Percentiles rank a stretch among this genome's conserved stretches.
Conservation (phyloP, 2,888 invertebrate genomes). For the Dolomedes plantarius region DNA sequence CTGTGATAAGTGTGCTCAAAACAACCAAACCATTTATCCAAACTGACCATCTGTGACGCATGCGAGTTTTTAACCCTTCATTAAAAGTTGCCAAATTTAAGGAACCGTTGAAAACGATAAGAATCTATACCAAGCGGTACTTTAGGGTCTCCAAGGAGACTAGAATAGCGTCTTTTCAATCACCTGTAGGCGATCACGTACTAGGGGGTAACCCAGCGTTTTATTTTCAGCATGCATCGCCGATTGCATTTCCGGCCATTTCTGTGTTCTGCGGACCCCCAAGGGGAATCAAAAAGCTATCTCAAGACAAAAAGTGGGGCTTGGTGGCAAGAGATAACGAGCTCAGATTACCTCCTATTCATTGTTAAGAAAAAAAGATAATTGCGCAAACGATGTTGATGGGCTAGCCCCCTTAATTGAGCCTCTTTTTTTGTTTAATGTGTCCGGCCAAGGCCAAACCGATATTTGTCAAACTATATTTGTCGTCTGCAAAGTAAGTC, state of each 20-base stretch:
- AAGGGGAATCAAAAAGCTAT: not conserved
- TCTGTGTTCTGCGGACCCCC: not conserved
- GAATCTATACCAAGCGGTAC: too few species aligned
- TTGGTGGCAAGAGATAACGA: not conserved
- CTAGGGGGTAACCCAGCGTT: not conserved
- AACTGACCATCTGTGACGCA: too few species aligned
- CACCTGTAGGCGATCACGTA: not conserved
- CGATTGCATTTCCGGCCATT: not conserved
- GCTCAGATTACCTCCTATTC: not conserved
- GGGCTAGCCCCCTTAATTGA: not conserved
- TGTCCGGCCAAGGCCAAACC: too few species aligned
- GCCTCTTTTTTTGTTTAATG: not conserved
- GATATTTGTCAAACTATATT: too few species aligned
- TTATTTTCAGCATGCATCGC: not conserved
- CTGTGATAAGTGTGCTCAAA: too few species aligned
- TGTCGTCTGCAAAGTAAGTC: too few species aligned
- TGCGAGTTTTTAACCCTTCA: too few species aligned
- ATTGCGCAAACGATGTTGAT: not conserved
- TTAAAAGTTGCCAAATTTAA: too few species aligned
- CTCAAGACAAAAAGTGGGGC: not conserved
- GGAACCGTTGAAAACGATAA: too few species aligned
- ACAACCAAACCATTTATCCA: too few species aligned
- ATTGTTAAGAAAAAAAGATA: not conserved
- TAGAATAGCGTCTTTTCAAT: not conserved
- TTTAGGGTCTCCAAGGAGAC: not conserved